Base-by-base conservation (phyloP, 2,888 invertebrate species). In the Eupelmus urozonus region DNA sequence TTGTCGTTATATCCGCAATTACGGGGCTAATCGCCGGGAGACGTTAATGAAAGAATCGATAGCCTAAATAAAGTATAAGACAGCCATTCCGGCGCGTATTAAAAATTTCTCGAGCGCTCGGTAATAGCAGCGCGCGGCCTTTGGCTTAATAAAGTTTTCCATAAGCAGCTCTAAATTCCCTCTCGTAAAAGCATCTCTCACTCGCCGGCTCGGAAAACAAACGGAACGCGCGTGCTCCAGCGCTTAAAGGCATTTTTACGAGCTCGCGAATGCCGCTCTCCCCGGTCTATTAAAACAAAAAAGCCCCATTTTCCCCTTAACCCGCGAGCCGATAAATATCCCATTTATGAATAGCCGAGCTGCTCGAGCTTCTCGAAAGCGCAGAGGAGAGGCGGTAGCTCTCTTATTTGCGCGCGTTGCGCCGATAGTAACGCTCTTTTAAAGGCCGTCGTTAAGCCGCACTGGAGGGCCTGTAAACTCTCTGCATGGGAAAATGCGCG, bases 301-400 rank as follows among this genome's bases (percentile, higher is more conserved):
- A 18, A 25, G 25, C 53, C 27, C 13, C 9, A n/a, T 73, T 73
- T 78, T 59, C 76, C 70, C 78, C n/a, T n/a, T n/a, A n/a, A n/a
- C n/a, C 73, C 42, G 66, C 65, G 60, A 74, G 79, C 79, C 83
- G 85, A 85, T 86, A 86, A 86, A 86, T 85, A 84, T 88, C 83
- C 76, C 73, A 88, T 88, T 89, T 89, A 87, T 86, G 82, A 82
- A 81, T 72, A 82, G 87, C 86, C 88, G 88, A 40, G 55, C n/a
- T n/a, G n/a, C n/a, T n/a, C n/a, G n/a, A n/a, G n/a, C n/a, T n/a
- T n/a, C n/a, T n/a, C n/a, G n/a, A n/a, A n/a, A n/a, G n/a, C n/a
- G n/a, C n/a, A n/a, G n/a, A n/a, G n/a, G n/a, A n/a, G n/a, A n/a
- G n/a, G n/a, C n/a, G n/a, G n/a, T n/a, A n/a, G n/a, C n/a, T n/a